Base-by-base conservation (phyloP, 2,797 vertebrate genomes). In the Clarias laeviceps region DNA sequence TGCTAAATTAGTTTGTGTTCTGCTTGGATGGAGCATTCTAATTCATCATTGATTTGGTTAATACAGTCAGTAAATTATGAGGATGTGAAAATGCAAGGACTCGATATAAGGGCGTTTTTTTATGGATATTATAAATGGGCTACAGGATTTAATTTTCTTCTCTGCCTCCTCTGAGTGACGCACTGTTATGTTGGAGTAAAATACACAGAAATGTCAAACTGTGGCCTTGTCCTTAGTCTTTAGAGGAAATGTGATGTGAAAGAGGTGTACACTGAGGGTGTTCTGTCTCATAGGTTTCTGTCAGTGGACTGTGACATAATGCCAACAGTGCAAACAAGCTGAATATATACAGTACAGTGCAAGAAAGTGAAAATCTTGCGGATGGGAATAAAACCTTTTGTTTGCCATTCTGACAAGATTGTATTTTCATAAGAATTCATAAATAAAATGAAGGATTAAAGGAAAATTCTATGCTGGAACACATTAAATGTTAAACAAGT, bases 191-290 rank as follows among this genome's bases (percentile, higher is more conserved):
- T 27, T n/a, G 34, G 59, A 64, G 24, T 80, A 24, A 77, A 64
- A 62, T 80, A 62, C 77, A 80, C 50, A 0, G 17, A 84, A 37
- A 72, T 57, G 66, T 70, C 68, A 81, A 54, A 86, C 34, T 69
- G 61, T 80, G 76, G 65, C 50, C 80, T 80, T 50, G 84, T 85
- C 81, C 76, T 80, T 27, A 54, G 77, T 76, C 34, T 70, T 20
- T 17, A n/a, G 78, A 69, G 77, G 27, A 85, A 86, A 74, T 80
- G 82, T 65, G 69, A 62, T 78, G 77, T 76, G 82, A 86, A 80
- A 70, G 76, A 65, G 37, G 29, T 32, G 57, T 72, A 69, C 32
- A 82, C 70, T 37, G 79, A 82, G 1, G 62, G 72, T 29, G 80
- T 72, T 69, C 54, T 70, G 73, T 77, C 73, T 82, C 73, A 76